Evolutionary conservation across 2,113 vertebrate genomes (phyloP).

Genomic region (Phainopepla nitens): DNA sequence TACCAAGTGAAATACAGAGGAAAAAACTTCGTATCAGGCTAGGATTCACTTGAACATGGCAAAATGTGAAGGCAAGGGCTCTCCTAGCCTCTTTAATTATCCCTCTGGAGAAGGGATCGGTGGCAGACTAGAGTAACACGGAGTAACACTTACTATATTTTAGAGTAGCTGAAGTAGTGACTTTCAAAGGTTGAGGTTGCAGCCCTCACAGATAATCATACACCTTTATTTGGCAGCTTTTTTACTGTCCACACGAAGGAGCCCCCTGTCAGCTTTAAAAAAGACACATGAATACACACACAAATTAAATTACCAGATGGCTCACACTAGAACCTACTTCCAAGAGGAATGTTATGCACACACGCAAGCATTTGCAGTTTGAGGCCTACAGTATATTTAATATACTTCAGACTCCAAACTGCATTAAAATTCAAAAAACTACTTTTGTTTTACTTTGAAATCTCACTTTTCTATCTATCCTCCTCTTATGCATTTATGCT

Average conservation of each 20-base stretch:
- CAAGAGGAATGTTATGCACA: neutral
- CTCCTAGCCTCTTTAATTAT: neutral
- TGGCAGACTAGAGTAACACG: neutral
- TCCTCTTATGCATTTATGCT: neutral
- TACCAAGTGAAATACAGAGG: neutral
- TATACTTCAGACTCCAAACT: neutral
- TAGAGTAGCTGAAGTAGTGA: neutral
- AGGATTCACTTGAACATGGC: neutral
- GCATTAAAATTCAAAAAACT: neutral
- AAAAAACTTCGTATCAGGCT: neutral
- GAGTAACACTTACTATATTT: neutral
- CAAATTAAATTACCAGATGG: neutral
- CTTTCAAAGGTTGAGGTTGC: neutral
- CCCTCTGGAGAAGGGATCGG: neutral
- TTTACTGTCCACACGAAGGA: neutral
- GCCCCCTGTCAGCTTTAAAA: neutral
- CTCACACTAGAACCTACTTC: neutral
- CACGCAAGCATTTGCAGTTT: fast-evolving
- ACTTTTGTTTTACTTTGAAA: neutral
- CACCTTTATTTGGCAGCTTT: neutral
- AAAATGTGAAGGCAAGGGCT: neutral
- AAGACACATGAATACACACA: neutral
- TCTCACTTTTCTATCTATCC: neutral
- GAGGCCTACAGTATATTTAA: neutral
- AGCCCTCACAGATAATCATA: neutral